These are phyloP conservation scores for Epizoanthus stellaris DNA, from an alignment of 92 coral and sea anemone genomes.

Conservation along the genomic window DNA sequence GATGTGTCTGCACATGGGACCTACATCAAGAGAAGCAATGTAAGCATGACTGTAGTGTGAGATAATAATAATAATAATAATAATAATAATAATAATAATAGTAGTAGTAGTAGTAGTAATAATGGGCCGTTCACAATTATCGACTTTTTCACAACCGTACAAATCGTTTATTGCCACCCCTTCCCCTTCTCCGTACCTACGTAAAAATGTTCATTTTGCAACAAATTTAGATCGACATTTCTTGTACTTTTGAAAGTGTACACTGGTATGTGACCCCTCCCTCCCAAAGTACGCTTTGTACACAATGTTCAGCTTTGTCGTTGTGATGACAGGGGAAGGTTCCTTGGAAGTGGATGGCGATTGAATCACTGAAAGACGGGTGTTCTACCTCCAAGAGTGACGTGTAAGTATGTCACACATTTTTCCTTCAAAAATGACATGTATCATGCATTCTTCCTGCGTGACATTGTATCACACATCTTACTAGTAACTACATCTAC, in stretches of 20 bases:
- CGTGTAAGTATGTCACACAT: slow-evolving; percentile 15
- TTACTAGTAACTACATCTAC: too few relatives aligned
- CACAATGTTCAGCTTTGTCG: not conserved
- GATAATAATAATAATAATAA: not conserved
- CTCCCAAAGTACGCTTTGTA: too few relatives aligned
- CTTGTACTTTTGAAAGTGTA: too few relatives aligned
- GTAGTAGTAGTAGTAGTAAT: too few relatives aligned
- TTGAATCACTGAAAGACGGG: slow-evolving; percentile 20
- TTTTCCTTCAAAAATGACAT: not conserved
- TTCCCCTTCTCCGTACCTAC: too few relatives aligned
- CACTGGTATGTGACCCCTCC: too few relatives aligned
- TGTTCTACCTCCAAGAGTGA: slow-evolving; percentile 32
- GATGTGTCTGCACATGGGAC: slow-evolving; percentile 23
- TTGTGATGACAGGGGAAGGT: slow-evolving; percentile 38
- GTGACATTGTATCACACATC: not conserved
- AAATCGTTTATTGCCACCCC: too few relatives aligned
- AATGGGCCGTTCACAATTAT: too few relatives aligned
- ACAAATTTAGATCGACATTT: too few relatives aligned
- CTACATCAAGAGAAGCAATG: slow-evolving; percentile 25
- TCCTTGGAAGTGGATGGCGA: slow-evolving; percentile 39
- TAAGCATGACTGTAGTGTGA: not conserved
- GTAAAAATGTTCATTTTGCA: too few relatives aligned
- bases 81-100: not conserved
- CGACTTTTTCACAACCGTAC: too few relatives aligned
- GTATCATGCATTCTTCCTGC: not conserved